phyloP scores from a whole-genome alignment of 2,113 vertebrate species.

The Equus quagga region DNA sequence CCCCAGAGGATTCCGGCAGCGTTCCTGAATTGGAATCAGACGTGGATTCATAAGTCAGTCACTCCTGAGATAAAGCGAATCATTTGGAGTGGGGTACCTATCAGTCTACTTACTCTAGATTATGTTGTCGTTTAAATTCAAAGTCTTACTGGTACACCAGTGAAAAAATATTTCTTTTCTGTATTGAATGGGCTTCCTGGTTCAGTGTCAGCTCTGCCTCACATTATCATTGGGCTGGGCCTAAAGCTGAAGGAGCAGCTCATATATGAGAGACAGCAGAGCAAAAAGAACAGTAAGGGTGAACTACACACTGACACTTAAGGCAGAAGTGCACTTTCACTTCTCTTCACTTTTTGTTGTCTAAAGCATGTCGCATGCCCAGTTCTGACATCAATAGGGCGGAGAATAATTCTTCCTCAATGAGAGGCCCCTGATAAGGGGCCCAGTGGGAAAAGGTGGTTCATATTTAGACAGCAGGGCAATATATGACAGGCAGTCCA shows the following conservation, averaged over 20 bases:
- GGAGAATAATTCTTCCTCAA: background rate
- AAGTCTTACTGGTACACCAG: background rate
- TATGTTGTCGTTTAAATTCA: background rate
- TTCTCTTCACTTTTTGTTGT: background rate
- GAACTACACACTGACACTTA: no score
- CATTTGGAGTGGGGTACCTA: background rate
- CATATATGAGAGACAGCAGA: background rate
- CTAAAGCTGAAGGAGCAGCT: background rate
- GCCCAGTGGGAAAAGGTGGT: background rate
- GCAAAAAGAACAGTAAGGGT: background rate
- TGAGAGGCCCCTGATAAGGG: background rate
- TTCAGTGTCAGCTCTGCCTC: background rate
- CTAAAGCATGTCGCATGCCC: background rate
- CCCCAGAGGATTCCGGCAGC: no score
- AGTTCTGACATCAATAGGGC: background rate
- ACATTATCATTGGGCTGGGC: fast-evolving
- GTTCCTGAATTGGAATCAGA: background rate
- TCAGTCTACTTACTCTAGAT: background rate
- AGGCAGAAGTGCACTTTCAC: background rate
- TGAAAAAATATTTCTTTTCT: background rate
- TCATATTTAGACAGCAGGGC: background rate
- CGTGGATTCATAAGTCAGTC: background rate
- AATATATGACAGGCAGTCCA: background rate
- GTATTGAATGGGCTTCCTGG: background rate
- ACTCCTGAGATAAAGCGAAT: background rate